A percentile compares a stretch with the other conserved stretches of the same genome.
These are phyloP conservation scores for Champsocephalus gunnari DNA, from an alignment of 2,797 vertebrate genomes.

Conservation along the genomic window DNA sequence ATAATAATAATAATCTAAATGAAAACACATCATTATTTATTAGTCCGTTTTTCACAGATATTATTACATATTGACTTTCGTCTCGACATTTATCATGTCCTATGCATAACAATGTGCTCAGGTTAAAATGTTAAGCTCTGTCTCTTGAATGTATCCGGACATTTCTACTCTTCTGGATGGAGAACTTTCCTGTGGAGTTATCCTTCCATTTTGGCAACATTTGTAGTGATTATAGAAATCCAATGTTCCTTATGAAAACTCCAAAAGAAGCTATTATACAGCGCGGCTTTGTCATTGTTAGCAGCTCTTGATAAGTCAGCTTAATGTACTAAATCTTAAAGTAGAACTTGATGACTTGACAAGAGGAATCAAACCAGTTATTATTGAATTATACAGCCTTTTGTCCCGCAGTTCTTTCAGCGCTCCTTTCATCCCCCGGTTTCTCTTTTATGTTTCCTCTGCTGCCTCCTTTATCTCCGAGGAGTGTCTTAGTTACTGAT, in stretches of 20 bases:
- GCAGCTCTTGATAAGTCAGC: conserved; percentile 5
- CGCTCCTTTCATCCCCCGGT: conserved; percentile 4
- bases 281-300: neutral
- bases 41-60: too few species aligned
- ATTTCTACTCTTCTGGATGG: neutral
- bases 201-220: conserved; percentile 1
- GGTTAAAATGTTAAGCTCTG: conserved; percentile 21
- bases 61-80: too few species aligned
- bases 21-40: too few species aligned
- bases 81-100: neutral
- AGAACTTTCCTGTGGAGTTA: neutral
- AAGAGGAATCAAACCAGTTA: conserved; percentile 24
- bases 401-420: conserved; percentile 30
- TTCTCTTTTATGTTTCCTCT: conserved; percentile 31
- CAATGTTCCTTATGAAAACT: neutral
- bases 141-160: conserved; percentile 6
- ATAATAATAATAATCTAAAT: too few species aligned
- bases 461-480: conserved; percentile 35
- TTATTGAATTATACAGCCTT: conserved; percentile 27
- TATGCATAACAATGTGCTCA: conserved; percentile 21
- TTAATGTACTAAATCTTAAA: conserved; percentile 19
- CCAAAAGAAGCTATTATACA: neutral
- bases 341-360: conserved; percentile 9
- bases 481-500: conserved; percentile 33
- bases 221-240: neutral